Evolutionary conservation across 2,113 vertebrate genomes (phyloP).

Genomic region (Sphaerodactylus townsendi): DNA sequence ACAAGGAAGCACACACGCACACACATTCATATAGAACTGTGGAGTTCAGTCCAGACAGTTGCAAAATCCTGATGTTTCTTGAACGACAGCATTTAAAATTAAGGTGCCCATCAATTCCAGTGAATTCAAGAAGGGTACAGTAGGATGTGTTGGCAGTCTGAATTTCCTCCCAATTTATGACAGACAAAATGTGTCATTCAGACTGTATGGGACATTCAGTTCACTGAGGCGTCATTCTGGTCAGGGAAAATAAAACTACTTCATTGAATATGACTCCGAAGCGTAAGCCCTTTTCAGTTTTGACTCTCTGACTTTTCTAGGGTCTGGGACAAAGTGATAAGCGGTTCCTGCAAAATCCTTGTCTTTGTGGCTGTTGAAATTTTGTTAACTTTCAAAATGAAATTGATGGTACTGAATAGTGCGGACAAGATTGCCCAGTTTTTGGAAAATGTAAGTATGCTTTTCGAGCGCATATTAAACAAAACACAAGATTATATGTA

Average conservation of each 20-base stretch:
- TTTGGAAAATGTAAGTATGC: constrained; percentile 87
- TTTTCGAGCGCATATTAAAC: background rate
- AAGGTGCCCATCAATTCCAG: background rate
- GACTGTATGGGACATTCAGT: background rate
- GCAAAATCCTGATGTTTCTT: background rate
- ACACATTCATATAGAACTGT: too few species aligned
- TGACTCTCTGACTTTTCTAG: constrained; percentile 68
- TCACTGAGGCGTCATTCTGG: background rate
- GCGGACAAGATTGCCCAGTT: constrained; percentile 86
- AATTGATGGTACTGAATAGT: constrained; percentile 85
- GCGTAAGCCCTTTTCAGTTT: background rate
- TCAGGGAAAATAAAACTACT: background rate
- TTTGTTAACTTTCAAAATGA: constrained; percentile 93
- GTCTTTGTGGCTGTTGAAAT: constrained; percentile 97
- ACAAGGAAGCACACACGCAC: too few species aligned
- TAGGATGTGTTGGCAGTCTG: background rate
- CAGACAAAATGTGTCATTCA: background rate
- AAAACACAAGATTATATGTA: background rate
- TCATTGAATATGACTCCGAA: background rate
- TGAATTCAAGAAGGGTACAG: background rate
- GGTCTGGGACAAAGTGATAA: constrained; percentile 98
- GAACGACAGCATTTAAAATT: background rate
- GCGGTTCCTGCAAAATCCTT: constrained; percentile 97
- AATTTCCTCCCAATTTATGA: background rate
- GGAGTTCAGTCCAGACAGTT: too few species aligned